Conservation (phyloP, 1,140 invertebrate genomes). For the Zaprionus nigranus region DNA sequence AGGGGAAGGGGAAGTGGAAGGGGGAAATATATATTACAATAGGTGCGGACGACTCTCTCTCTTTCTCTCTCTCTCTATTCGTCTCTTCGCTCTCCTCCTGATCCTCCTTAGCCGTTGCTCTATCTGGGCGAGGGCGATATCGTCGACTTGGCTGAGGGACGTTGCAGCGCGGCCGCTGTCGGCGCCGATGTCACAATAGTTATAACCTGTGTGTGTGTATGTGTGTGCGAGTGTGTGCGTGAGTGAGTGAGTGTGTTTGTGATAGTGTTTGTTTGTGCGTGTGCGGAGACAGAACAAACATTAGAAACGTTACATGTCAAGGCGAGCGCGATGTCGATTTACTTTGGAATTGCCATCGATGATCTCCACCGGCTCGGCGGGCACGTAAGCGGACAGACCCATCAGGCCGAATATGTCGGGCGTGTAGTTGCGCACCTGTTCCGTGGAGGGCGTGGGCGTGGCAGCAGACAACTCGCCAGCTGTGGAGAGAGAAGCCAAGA, state of each 20-base stretch:
- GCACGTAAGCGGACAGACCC: conserved; percentile 84
- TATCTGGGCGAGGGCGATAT: conserved; percentile 81
- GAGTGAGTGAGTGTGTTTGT: conserved; percentile 18
- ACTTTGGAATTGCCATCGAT: conserved; percentile 86
- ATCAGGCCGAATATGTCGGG: conserved; percentile 85
- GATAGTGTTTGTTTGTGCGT: conserved; percentile 17
- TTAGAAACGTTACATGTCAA: conserved; percentile 60
- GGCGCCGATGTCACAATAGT: conserved; percentile 79
- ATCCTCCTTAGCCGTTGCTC: conserved; percentile 19
- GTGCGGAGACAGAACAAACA: conserved; percentile 41
- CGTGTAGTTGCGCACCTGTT: conserved; percentile 74
- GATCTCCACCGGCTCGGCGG: conserved; percentile 85
- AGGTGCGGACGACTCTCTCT: conserved; percentile 23
- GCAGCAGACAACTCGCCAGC: conserved; percentile 69
- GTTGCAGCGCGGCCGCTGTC: conserved; percentile 49
- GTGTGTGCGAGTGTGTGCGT: conserved; percentile 17
- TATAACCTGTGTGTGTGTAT: conserved; percentile 68
- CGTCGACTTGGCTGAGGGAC: conserved; percentile 60
- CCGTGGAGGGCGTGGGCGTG: conserved; percentile 81
- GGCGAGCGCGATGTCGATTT: conserved; percentile 64
- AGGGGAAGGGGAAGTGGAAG: not conserved
- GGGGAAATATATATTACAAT: conserved; percentile 73
- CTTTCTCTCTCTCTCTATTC: no score
- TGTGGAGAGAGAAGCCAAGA: not conserved
- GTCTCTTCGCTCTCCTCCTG: not conserved